Evolutionary conservation across 2,888 invertebrate genomes (phyloP), one percentile per base, ranked within the genome.

Genomic region (Metallyticus violacea): DNA sequence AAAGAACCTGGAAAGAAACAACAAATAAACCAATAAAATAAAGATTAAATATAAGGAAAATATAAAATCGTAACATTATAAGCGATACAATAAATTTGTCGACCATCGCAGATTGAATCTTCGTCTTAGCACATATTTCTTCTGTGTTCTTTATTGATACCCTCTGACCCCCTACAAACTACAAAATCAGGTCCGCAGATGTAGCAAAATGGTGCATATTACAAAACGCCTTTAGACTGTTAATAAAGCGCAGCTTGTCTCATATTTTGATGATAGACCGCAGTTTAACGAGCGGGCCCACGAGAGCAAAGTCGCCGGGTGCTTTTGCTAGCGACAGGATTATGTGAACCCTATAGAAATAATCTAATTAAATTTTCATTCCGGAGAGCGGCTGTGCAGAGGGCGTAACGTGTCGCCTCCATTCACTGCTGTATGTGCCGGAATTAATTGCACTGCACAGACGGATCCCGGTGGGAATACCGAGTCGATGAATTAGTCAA

Each of bases 361-460:
- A 83, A 76, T 77, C 77, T 83, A 77, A 83, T 83, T 83, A 83
- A 76, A 83, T 83, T 83, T 83, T 83, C 77, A 76, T 83, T 83
- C 83, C 77, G 77, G 76, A 77, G 26, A 77, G 79, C 79, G 28
- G 28, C 6, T 26, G 26, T 28, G 28, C 30, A 77, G 40, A 62
- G 40, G 40, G 40, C 40, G 40, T 62, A 62, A 62, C 40, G 40
- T 62, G 40, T 62, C 40, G 40, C 15, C 40, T 62, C 40, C 40
- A 62, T 62, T 62, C 40, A 62, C 40, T 62, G 15, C 40, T 83
- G 77, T 28, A 77, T 22, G 30, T 26, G 26, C 28, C 27, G 27
- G 83, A 77, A 83, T 83, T 83, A 83, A 83, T 83, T 77, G 83
- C 83, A 26, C 40, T 81, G 26, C 25, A n/a, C 9, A 30, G 30